These are phyloP conservation scores for Augochlora pura DNA, from an alignment of 1,140 invertebrate species.

Conservation along the genomic window DNA sequence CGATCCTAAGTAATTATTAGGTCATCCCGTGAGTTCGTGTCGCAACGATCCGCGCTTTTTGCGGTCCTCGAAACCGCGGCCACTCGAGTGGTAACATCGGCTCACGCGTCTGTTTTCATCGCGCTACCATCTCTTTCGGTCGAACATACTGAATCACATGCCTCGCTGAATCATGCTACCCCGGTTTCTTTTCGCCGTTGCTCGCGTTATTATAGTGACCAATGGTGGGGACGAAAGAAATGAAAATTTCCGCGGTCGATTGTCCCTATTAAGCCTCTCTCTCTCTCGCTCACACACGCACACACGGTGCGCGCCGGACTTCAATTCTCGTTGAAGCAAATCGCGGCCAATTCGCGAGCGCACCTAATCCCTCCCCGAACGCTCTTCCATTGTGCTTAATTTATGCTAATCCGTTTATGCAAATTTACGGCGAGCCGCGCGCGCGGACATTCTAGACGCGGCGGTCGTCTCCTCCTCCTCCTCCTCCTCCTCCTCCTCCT, in stretches of 20 bases:
- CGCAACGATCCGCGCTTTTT: constrained; percentile 18
- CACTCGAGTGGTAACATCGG: background rate
- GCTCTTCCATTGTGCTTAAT: constrained; percentile 34
- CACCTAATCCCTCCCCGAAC: background rate
- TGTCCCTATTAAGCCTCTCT: background rate
- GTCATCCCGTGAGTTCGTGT: constrained; percentile 2
- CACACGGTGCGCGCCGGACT: background rate
- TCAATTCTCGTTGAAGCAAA: constrained; percentile 18
- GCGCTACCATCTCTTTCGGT: background rate
- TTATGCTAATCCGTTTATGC: constrained; percentile 44
- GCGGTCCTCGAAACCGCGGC: background rate
- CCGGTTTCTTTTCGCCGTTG: background rate
- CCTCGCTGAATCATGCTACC: background rate
- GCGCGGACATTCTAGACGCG: background rate
- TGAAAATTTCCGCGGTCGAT: too few species aligned
- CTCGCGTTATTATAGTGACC: background rate
- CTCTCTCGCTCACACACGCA: too few species aligned
- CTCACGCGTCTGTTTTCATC: constrained; percentile 15
- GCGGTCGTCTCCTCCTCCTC: background rate
- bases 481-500: too few species aligned
- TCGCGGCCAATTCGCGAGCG: constrained; percentile 30
- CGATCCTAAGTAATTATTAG: background rate
- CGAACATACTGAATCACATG: background rate
- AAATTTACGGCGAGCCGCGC: constrained; percentile 16
- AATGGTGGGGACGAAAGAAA: too few species aligned